Percentiles rank a stretch among this genome's conserved stretches.
These are phyloP conservation scores for Myiothlypis chrysogaster DNA, from an alignment of 2,797 vertebrate species.

Conservation along the genomic window DNA sequence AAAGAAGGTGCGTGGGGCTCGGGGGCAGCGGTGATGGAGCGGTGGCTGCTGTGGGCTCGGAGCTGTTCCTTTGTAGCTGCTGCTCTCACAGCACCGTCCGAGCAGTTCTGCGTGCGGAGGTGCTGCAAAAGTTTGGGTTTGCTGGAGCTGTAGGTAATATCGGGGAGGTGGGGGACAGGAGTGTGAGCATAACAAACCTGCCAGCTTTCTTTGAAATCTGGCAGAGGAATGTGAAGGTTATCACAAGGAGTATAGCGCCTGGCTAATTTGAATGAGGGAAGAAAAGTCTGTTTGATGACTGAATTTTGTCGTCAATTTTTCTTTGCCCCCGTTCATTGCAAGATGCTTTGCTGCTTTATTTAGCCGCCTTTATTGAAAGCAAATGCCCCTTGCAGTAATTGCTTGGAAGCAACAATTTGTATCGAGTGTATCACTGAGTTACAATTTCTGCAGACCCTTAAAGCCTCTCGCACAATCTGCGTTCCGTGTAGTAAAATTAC, in stretches of 20 bases:
- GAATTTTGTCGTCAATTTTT: neutral
- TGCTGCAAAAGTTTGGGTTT: neutral
- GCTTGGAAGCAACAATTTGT: neutral
- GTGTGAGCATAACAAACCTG: accelerated
- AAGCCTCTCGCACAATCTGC: neutral
- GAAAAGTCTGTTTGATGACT: neutral
- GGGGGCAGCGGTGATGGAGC: neutral
- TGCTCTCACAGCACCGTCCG: accelerated
- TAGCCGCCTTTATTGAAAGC: neutral
- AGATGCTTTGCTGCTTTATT: neutral
- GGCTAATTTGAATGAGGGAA: neutral
- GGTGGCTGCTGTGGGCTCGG: neutral
- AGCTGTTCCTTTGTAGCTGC: neutral
- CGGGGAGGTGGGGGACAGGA: accelerated
- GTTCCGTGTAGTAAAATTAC: neutral
- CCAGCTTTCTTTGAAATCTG: neutral
- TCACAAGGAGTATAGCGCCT: neutral
- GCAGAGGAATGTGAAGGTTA: neutral
- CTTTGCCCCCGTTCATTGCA: accelerated
- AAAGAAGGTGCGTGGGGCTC: slow-evolving; percentile 85
- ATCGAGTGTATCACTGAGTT: neutral
- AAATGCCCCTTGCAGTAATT: neutral
- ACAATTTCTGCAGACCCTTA: neutral
- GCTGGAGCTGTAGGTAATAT: neutral
- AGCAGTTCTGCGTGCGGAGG: accelerated